A percentile compares a stretch with the other conserved stretches of the same genome.
Conservation (phyloP, 2,113 vertebrate genomes). For the Hyaena hyaena region DNA sequence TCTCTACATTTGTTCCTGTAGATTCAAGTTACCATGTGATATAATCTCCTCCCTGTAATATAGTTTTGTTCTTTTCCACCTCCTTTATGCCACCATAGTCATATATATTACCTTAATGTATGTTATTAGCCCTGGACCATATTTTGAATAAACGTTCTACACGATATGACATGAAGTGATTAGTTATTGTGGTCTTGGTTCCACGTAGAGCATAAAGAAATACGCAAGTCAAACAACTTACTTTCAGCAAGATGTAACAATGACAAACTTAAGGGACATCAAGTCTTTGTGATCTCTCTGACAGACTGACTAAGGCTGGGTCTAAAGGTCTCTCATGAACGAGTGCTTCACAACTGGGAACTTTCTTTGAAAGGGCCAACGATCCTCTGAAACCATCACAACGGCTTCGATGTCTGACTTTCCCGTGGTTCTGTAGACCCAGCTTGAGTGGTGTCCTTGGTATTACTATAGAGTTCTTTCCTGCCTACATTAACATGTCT, state of each 20-base stretch:
- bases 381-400: background rate
- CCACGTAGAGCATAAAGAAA: background rate
- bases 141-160: background rate
- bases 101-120: background rate
- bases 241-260: background rate
- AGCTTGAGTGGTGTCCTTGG: rapidly evolving
- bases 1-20: background rate
- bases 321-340: background rate
- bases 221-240: background rate
- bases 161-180: background rate
- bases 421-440: background rate
- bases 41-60: background rate
- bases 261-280: background rate
- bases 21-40: background rate
- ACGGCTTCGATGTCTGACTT: background rate
- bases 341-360: background rate
- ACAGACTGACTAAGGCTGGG: background rate
- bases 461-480: background rate
- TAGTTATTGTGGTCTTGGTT: background rate
- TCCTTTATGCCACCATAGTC: background rate
- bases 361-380: too few relatives aligned
- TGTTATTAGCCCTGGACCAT: background rate
- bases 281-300: background rate
- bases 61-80: background rate
- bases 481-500: background rate